These are phyloP conservation scores for Labeo rohita DNA, from an alignment of 2,113 vertebrate genomes.

Conservation along the genomic window DNA sequence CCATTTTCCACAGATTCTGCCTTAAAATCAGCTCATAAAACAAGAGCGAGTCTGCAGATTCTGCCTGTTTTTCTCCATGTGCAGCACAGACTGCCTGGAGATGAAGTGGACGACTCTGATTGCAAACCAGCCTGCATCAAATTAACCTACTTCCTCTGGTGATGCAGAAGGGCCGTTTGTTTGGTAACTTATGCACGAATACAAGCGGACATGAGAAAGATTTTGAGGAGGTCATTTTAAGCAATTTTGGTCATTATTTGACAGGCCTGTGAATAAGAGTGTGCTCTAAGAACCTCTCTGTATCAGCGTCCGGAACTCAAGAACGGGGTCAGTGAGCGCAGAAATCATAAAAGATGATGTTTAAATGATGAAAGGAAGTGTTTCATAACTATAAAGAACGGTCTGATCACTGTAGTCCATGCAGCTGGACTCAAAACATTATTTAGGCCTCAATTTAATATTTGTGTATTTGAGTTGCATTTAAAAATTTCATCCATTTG, in stretches of 20 bases:
- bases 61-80: background rate
- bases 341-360: background rate
- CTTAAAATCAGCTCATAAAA: background rate
- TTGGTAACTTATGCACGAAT: background rate
- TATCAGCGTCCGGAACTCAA: background rate
- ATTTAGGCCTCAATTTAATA: background rate
- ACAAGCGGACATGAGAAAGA: no score
- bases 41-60: background rate
- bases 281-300: background rate
- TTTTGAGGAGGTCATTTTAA: background rate
- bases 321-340: background rate
- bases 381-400: background rate
- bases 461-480: background rate
- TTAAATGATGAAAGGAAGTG: background rate
- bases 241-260: background rate
- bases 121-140: background rate
- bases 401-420: background rate
- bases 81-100: background rate
- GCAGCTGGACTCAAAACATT: background rate
- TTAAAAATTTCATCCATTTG: background rate
- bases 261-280: background rate
- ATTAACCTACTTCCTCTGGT: slow-evolving; percentile 40
- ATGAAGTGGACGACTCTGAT: background rate
- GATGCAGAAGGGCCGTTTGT: background rate
- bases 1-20: background rate